Evolutionary conservation across 2,113 vertebrate genomes (phyloP).

Genomic region (Kryptolebias marmoratus): DNA sequence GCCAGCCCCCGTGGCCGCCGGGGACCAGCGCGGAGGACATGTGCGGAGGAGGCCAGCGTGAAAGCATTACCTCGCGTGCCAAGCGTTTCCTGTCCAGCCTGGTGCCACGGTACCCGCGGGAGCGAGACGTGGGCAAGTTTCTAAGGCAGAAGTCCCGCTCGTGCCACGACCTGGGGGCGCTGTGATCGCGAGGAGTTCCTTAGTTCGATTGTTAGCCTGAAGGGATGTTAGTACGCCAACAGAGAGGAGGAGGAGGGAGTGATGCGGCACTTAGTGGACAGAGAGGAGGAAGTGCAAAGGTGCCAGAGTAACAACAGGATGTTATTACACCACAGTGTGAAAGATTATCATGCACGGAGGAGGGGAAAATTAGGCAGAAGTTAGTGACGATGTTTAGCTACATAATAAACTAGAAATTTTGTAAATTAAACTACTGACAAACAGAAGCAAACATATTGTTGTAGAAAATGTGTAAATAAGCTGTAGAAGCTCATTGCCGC

Average conservation of each 20-base stretch:
- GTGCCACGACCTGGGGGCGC: conserved; percentile 87
- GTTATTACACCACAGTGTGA: conserved; percentile 13
- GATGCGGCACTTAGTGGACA: conserved; percentile 11
- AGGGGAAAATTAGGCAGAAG: conserved; percentile 13
- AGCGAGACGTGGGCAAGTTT: conserved; percentile 81
- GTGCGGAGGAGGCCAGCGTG: conserved; percentile 75
- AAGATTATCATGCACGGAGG: conserved; percentile 19
- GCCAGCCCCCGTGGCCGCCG: conserved; percentile 76
- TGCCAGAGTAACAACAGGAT: conserved; percentile 31
- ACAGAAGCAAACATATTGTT: conserved; percentile 11
- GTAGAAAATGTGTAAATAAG: conserved; percentile 71
- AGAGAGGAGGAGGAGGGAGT: conserved; percentile 19
- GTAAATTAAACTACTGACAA: conserved; percentile 30
- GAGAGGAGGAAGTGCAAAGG: conserved; percentile 24
- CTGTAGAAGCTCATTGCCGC: conserved; percentile 47
- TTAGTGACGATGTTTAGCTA: conserved; percentile 27
- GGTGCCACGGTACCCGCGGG: conserved; percentile 82
- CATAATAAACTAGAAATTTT: conserved; percentile 35
- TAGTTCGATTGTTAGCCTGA: not conserved
- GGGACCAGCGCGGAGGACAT: conserved; percentile 63
- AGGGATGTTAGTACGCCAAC: conserved; percentile 25
- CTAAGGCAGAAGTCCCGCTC: conserved; percentile 90
- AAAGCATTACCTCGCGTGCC: conserved; percentile 88
- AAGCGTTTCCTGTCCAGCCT: conserved; percentile 88
- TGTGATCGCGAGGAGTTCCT: conserved; percentile 53